Base-by-base conservation (phyloP, 2,113 vertebrate genomes). In the Daboia siamensis region DNA sequence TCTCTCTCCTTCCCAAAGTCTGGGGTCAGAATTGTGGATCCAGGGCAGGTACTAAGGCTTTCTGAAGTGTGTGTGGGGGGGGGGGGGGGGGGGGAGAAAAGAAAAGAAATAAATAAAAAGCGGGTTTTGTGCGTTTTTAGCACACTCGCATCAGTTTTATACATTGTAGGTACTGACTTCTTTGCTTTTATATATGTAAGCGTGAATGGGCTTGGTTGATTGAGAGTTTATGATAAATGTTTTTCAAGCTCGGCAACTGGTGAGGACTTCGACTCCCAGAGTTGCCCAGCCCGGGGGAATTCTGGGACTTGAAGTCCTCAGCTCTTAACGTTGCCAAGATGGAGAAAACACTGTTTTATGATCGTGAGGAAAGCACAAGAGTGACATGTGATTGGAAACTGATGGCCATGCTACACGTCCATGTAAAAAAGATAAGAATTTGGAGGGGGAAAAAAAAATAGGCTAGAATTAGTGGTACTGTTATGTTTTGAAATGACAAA, bases 61-160 rank as follows among this genome's bases (percentile, higher is more conserved):
- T 96, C 96, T 97, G 95, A 94, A 97, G 97, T 97, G 93, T 94
- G 48, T n/a, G n/a, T n/a, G n/a, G n/a, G n/a, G n/a, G n/a, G n/a
- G n/a, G n/a, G 39, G 94, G 97, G 94, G 96, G 7, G 7, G 23
- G 23, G 59, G 93, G 96, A 95, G 96, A n/a, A 6, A 56, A n/a
- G 5, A 88, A 23, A 51, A 48, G 1, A 48, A 13, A 44, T 5
- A 15, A 86, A 61, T 95, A 95, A 90, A 21, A 97, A 96, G 96
- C 95, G 95, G 97, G 96, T 97, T 96, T 96, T 96, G 97, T 98
- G 98, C 96, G 5, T 96, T 98, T 98, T 97, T 98, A 97, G 97
- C 97, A 98, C 97, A 96, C 93, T 86, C 95, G n/a, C 39, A 89
- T 97, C 93, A 93, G 91, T 97, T 98, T 98, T 98, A 97, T 98